phyloP scores from a whole-genome alignment of 2,888 invertebrate genomes.

The Nebria salina region DNA sequence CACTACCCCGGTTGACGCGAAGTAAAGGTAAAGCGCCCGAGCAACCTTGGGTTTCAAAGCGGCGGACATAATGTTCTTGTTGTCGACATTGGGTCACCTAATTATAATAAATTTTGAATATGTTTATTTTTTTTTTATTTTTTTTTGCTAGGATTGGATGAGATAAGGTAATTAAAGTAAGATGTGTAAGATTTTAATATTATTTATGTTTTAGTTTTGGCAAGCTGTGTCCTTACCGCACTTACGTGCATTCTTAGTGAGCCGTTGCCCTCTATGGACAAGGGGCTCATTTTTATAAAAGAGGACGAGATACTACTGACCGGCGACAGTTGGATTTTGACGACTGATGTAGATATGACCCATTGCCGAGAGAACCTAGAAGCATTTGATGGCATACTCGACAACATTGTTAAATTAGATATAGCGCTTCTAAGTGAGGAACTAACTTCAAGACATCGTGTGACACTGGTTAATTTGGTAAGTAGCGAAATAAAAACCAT shows the following conservation, averaged over 20 bases:
- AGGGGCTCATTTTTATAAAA: constrained; percentile 26
- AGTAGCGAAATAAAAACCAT: constrained; percentile 32
- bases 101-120: background rate
- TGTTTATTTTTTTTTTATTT: background rate
- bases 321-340: constrained; percentile 32
- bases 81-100: too few species aligned
- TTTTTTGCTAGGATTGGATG: background rate
- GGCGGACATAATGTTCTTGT: background rate
- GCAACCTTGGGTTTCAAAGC: background rate
- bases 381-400: constrained; percentile 8
- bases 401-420: constrained; percentile 2
- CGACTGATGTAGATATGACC: constrained; percentile 14
- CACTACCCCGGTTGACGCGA: background rate
- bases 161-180: background rate
- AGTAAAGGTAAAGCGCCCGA: background rate
- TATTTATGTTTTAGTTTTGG: background rate
- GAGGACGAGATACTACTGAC: constrained; percentile 33
- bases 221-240: background rate
- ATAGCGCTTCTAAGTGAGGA: background rate
- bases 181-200: background rate
- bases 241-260: background rate
- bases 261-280: constrained; percentile 9
- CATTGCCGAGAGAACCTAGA: background rate
- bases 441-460: background rate
- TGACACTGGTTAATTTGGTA: constrained; percentile 6